Evolutionary conservation across 1,140 invertebrate genomes (phyloP), one percentile per base, ranked within the genome.

Genomic region (Arctopsyche grandis): DNA sequence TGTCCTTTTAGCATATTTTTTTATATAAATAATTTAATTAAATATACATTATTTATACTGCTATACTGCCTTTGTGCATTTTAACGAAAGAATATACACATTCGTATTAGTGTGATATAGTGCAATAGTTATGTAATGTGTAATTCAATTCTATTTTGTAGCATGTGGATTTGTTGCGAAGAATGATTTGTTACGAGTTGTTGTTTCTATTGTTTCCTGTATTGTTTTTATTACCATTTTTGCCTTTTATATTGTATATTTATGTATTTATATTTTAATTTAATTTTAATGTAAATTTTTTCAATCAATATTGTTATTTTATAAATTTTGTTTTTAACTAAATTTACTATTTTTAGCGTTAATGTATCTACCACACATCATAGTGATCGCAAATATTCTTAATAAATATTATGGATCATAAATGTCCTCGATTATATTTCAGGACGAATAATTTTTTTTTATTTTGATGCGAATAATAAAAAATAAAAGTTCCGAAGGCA

Each of bases 71-170:
- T 66, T 66, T 60, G 58, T 60, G 21, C 21, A 22, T 60, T 21
- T 21, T 60, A 60, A 24, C 5, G 24, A 66, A 66, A 9, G 14
- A 12, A 14, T 26, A 14, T 66, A 52, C 21, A 66, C 63, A 66
- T 66, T 66, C 63, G 24, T 66, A 66, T 66, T 26, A 26, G 63
- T 66, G 63, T 66, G 63, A 66, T 66, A 66, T 66, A 66, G 63
- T 26, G 63, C 63, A 66, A 66, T 66, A 66, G 63, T 66, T 66
- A 16, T 66, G 10, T 52, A 52, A 16, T 5, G 10, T 52, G 1
- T 5, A 52, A 52, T 52, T 52, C 16, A 5, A 52, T 14, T n/a
- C n/a, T 52, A 52, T 1, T 14, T 52, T 5, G 19, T 69, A 38
- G 29, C n/a, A 69, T 19, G 21, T 69, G 19, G 9, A 38, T 38